phyloP scores from a whole-genome alignment of 2,888 invertebrate species.

The Octodonta nipae region DNA sequence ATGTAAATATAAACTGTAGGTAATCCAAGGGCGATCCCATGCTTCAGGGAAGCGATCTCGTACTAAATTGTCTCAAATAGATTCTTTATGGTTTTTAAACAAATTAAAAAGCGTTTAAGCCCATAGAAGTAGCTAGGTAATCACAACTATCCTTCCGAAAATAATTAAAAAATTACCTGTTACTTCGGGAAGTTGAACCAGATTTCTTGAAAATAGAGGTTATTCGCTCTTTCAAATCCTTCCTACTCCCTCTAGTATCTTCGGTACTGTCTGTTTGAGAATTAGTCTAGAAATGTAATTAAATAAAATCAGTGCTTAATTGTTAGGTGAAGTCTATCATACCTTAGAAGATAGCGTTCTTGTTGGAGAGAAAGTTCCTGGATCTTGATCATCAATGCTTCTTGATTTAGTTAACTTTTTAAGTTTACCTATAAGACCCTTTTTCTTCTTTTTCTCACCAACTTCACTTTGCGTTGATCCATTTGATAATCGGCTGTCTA shows the following conservation, averaged over 20 bases:
- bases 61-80: too few relatives aligned
- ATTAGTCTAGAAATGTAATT: conserved; percentile 39
- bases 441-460: conserved; percentile 58
- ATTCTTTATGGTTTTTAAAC: too few relatives aligned
- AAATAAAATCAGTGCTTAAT: background rate
- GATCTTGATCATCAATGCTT: conserved; percentile 57
- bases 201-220: conserved; percentile 71
- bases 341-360: conserved; percentile 42
- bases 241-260: conserved; percentile 49
- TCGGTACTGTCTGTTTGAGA: conserved; percentile 63
- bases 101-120: too few relatives aligned
- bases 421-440: conserved; percentile 70
- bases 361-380: conserved; percentile 28
- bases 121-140: too few relatives aligned
- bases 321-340: conserved; percentile 4
- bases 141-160: too few relatives aligned
- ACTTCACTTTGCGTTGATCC: conserved; percentile 78
- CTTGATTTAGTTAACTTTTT: conserved; percentile 75
- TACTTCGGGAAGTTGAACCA: conserved; percentile 50
- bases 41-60: too few relatives aligned
- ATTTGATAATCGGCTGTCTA: conserved; percentile 71
- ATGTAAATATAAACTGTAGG: too few relatives aligned
- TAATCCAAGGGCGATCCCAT: too few relatives aligned
- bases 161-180: conserved; percentile 39
- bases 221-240: conserved; percentile 64